Evolutionary conservation across 2,113 vertebrate genomes (phyloP).

Genomic region (Mungos mungo): DNA sequence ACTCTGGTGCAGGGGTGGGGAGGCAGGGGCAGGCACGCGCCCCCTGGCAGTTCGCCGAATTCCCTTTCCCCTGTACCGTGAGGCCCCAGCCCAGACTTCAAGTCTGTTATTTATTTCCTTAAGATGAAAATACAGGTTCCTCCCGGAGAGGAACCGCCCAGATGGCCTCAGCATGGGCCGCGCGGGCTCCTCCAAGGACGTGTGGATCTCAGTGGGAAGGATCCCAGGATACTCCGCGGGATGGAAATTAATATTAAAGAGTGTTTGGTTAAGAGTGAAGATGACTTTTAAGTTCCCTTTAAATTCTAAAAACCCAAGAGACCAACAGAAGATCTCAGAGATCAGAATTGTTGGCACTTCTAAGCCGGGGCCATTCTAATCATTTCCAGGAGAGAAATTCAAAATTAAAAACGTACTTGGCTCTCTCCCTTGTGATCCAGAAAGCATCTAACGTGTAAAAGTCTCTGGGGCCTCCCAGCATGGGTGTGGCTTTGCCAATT

Average conservation of each 20-base stretch:
- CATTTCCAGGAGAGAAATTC: neutral
- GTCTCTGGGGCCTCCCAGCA: neutral
- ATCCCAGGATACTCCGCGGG: accelerated
- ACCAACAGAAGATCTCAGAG: neutral
- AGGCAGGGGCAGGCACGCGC: neutral
- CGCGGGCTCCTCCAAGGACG: too few relatives aligned
- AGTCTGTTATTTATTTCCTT: neutral
- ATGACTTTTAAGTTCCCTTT: neutral
- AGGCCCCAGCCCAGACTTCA: neutral
- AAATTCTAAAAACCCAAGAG: neutral
- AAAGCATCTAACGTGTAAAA: neutral
- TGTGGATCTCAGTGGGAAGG: neutral
- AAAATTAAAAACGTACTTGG: neutral
- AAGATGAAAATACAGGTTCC: neutral
- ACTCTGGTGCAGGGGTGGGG: neutral
- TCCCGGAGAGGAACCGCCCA: too few relatives aligned
- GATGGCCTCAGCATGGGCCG: accelerated
- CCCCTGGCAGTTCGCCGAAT: neutral
- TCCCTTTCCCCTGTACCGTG: too few relatives aligned
- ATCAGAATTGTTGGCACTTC: neutral
- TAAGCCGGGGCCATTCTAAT: neutral
- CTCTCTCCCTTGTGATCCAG: neutral
- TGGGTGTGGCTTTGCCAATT: neutral
- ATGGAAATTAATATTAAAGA: neutral
- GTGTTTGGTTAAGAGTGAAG: neutral